Percentiles rank a stretch among this genome's conserved stretches.
Evolutionary conservation across 2,113 vertebrate genomes (phyloP).

Genomic region (Xiphophorus hellerii): DNA sequence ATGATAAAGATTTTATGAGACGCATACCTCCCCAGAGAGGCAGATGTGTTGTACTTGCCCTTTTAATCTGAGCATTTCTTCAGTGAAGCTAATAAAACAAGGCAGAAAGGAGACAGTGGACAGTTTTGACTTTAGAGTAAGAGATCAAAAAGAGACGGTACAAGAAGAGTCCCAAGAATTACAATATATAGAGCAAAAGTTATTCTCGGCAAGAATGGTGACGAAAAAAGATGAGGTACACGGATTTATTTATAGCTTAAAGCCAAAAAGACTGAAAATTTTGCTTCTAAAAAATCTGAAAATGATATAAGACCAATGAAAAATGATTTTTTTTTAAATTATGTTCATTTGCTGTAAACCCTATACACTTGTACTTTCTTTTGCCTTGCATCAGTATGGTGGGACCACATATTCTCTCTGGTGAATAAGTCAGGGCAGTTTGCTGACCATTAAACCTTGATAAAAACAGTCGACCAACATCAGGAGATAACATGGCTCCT

Average conservation of each 20-base stretch:
- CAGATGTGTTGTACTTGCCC: neutral
- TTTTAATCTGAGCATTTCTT: slow-evolving; percentile 6
- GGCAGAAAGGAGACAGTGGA: slow-evolving; percentile 27
- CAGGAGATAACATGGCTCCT: too few relatives aligned
- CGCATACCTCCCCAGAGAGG: slow-evolving; percentile 3
- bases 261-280: too few relatives aligned
- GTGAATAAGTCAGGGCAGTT: too few relatives aligned
- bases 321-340: too few relatives aligned
- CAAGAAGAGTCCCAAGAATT: neutral
- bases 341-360: too few relatives aligned
- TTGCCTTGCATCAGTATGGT: too few relatives aligned
- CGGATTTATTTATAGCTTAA: neutral
- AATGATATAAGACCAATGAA: too few relatives aligned
- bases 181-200: neutral
- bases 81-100: slow-evolving; percentile 25
- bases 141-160: neutral
- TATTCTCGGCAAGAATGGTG: neutral
- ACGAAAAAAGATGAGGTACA: too few relatives aligned
- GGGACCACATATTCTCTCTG: too few relatives aligned
- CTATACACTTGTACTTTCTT: too few relatives aligned
- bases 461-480: too few relatives aligned
- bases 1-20: slow-evolving; percentile 19
- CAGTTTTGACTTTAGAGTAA: slow-evolving; percentile 1
- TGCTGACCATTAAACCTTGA: too few relatives aligned
- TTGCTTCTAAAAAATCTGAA: neutral